Evolutionary conservation across 2,113 vertebrate genomes (phyloP).

Genomic region (Alligator sinensis): DNA sequence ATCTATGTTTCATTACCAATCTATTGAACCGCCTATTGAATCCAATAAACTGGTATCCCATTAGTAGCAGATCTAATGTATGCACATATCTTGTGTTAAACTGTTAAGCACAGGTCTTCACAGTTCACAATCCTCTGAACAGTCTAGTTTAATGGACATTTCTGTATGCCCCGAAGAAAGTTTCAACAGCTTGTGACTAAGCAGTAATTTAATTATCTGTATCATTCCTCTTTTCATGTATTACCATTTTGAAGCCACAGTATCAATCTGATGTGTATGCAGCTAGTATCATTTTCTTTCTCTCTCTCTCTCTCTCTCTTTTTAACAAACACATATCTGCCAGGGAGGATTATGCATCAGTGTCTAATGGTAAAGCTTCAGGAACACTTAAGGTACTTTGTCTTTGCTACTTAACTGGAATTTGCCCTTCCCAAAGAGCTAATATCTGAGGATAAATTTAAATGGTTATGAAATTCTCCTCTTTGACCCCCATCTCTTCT

Average conservation of each 20-base stretch:
- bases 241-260: not conserved
- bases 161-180: not conserved
- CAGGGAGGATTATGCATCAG: not conserved
- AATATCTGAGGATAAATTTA: conserved; percentile 6
- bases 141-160: not conserved
- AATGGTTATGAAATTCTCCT: conserved; percentile 5
- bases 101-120: not conserved
- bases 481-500: not conserved
- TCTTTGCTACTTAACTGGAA: not conserved
- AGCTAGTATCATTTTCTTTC: not conserved
- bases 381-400: not conserved
- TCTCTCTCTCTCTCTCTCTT: not conserved
- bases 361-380: not conserved
- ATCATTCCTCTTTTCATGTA: not conserved
- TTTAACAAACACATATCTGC: not conserved
- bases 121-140: not conserved
- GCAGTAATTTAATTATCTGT: not conserved
- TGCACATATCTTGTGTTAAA: not conserved
- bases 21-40: not conserved
- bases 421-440: not conserved
- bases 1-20: conserved; percentile 2
- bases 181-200: not conserved
- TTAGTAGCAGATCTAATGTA: not conserved
- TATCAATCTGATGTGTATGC: accelerated
- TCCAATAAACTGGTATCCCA: not conserved